Evolutionary conservation across 2,888 invertebrate species (phyloP), one percentile per base, ranked within the genome.

Genomic region (Barypeithes pellucidus): DNA sequence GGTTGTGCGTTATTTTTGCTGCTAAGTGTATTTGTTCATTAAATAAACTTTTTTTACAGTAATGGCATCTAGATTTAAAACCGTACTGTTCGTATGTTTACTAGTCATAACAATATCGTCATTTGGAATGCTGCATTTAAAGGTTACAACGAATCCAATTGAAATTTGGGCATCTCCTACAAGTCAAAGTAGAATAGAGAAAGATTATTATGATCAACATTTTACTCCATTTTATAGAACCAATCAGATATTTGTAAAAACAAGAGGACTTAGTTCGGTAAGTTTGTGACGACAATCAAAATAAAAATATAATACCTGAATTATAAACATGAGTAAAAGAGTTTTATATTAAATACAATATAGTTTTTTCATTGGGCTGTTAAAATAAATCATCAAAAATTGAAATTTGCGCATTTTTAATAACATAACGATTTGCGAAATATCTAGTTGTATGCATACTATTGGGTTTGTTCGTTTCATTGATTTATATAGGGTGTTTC

Each of bases 161-260:
- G 94, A 98, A 83, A 89, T 99, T 50, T 99, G 99, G 99, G 95
- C 98, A 0, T 89, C 96, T 0, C 93, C 95, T 0, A 86, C 88
- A 24, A 96, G 96, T 79, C 88, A 90, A 73, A 93, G 96, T 39
- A 89, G 98, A 71, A 82, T 89, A 45, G 95, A 99, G 82, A 94
- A 96, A 83, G 90, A 95, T 75, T 97, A 93, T 83, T 98, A 94
- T 81, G 97, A 98, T 84, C 86, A 89, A 12, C 91, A 93, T 80
- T 99, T 99, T 84, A 91, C 91, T 8, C 96, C 96, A 0, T 97
- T 97, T 86, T 96, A 95, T 84, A 89, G 97, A 65, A 93, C 95
- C 1, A 93, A 96, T 81, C 98, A 98, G 87, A 87, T 98, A 65
- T 97, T 95, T 80, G 89, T 98, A 36, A 93, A 90, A 82, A 87